Evolutionary conservation across 2,888 invertebrate species (phyloP).

Genomic region (Lycophotia porphyrea): DNA sequence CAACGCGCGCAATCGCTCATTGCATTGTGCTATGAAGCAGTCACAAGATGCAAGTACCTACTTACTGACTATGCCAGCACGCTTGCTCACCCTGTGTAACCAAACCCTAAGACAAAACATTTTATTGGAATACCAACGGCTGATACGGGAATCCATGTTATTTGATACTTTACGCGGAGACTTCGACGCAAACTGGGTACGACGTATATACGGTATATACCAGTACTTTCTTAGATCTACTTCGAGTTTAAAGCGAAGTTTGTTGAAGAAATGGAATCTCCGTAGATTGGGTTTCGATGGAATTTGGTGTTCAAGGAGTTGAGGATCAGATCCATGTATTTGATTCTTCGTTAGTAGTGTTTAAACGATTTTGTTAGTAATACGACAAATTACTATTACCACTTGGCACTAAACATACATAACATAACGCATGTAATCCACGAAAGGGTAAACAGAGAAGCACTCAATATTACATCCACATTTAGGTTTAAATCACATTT

Average conservation of each 20-base stretch:
- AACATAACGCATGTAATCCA: neutral
- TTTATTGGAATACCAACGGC: constrained; percentile 65
- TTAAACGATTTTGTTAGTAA: neutral
- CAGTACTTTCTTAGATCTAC: constrained; percentile 9
- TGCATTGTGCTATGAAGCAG: no score
- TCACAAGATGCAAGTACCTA: neutral
- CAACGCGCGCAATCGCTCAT: no score
- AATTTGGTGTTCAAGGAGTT: neutral
- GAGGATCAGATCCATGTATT: neutral
- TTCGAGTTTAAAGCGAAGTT: constrained; percentile 10
- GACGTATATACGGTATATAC: constrained; percentile 4
- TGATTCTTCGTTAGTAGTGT: neutral
- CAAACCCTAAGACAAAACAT: constrained; percentile 38
- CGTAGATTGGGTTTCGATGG: constrained; percentile 6
- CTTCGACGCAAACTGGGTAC: constrained; percentile 15
- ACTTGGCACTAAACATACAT: no score
- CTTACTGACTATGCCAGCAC: neutral
- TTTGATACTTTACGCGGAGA: constrained; percentile 53
- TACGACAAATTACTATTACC: neutral
- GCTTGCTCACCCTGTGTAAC: neutral
- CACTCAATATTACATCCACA: neutral
- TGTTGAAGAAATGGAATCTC: constrained; percentile 18
- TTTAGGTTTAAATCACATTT: neutral
- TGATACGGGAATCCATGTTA: constrained; percentile 56
- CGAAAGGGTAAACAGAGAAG: neutral